Conservation (phyloP, 2,113 vertebrate genomes). For the Spea bombifrons region DNA sequence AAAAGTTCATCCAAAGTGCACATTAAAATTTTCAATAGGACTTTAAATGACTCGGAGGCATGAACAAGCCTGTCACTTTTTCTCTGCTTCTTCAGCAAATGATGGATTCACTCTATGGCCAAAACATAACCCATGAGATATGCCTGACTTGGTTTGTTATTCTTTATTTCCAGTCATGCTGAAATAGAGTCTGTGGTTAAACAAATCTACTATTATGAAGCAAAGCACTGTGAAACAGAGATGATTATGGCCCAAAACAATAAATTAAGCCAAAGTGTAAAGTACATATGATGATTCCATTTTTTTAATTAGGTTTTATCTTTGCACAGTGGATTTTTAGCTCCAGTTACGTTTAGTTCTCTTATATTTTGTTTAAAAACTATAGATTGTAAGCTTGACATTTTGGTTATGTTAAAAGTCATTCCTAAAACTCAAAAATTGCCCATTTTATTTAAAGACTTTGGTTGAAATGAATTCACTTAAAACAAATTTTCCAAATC, state of each 20-base stretch:
- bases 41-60: conserved; percentile 86
- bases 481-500: no score
- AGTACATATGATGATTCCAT: conserved; percentile 61
- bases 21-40: conserved; percentile 82
- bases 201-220: conserved; percentile 82
- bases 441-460: no score
- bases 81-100: conserved; percentile 70
- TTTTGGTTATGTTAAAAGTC: no score
- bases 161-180: conserved; percentile 70
- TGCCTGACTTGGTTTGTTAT: conserved; percentile 62
- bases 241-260: conserved; percentile 88
- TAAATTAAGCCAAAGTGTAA: conserved; percentile 70
- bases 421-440: no score
- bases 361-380: conserved; percentile 4
- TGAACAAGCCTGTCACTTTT: conserved; percentile 82
- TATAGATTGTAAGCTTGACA: neutral
- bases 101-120: conserved; percentile 68
- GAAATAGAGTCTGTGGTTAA: conserved; percentile 83
- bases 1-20: conserved; percentile 86
- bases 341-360: conserved; percentile 1
- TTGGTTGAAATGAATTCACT: no score
- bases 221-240: conserved; percentile 83
- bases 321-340: conserved; percentile 29
- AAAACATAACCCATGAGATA: conserved; percentile 65
- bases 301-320: conserved; percentile 56